Base-by-base conservation (phyloP, 2,797 vertebrate species). In the Botia kubotai region DNA sequence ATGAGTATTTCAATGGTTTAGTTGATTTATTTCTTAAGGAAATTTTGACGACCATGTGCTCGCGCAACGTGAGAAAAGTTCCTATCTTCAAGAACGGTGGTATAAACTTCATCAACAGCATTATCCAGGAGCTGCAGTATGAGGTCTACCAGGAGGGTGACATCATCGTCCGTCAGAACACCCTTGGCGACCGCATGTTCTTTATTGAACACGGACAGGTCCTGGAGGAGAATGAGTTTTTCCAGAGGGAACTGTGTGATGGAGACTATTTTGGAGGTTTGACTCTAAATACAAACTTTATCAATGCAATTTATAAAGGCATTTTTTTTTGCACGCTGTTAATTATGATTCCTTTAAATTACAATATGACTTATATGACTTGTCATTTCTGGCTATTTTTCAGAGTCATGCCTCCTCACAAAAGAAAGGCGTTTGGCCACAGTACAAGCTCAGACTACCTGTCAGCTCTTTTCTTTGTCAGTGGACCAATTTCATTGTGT, bases 391-490 rank as follows among this genome's bases (percentile, higher is more conserved):
- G 87, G 81, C 43, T 53, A 13, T 73, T 78, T 81, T 84, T 12
- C 82, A 91, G 90, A 92, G 75, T 86, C 92, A 0, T 93, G 89
- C 80, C 84, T 93, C 82, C 87, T 95, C 84, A 92, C 90, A 88
- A 89, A 90, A 88, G 90, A 87, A 88, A 89, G 89, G 87, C 88
- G 90, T 89, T 88, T 92, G 89, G 90, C 89, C 81, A 91, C 89
- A 2, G 89, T 88, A 75, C 90, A 83, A 85, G 88, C 90, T 36
- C 85, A 91, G 85, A 92, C 88, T n/a, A 82, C 91, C 86, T 90
- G 91, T 83, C 90, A 90, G 82, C 91, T 93, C 75, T 95, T 94
- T 91, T 92, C 91, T 83, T 87, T 94, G 75, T 89, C 91, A 50
- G 90, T 87, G 72, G 79, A 87, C 6, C 88, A 90, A 81, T 91